These are phyloP conservation scores for Oscheius sp. DNA, from an alignment of 2,888 invertebrate species.

Conservation along the genomic window DNA sequence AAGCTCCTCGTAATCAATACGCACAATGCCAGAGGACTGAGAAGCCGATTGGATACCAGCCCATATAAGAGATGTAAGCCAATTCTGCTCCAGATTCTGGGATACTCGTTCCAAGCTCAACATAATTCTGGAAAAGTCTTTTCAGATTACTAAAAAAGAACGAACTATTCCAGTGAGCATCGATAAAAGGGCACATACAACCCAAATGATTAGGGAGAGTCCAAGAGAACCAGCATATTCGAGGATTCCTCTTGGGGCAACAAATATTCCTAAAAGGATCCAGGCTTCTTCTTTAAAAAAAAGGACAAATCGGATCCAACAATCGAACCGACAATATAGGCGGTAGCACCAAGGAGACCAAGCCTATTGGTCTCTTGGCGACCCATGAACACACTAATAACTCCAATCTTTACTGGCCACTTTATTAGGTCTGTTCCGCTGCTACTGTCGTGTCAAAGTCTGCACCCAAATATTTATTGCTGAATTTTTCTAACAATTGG, in stretches of 20 bases:
- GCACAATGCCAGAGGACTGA: conserved; percentile 51
- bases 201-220: conserved; percentile 51
- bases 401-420: not conserved
- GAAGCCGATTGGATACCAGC: conserved; percentile 52
- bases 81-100: conserved; percentile 52
- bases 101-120: conserved; percentile 52
- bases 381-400: too few species aligned
- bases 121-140: conserved; percentile 46
- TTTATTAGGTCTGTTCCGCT: not conserved
- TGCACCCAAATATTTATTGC: too few species aligned
- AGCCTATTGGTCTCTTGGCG: conserved; percentile 44
- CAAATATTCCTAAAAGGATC: conserved; percentile 43
- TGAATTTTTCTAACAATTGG: too few species aligned
- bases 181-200: conserved; percentile 43
- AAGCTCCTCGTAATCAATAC: too few species aligned
- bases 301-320: conserved; percentile 50
- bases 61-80: conserved; percentile 49
- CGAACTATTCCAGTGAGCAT: conserved; percentile 35
- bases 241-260: conserved; percentile 53
- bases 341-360: conserved; percentile 46
- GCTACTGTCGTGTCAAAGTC: too few species aligned
- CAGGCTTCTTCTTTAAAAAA: too few species aligned
- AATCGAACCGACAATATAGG: conserved; percentile 51
- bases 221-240: conserved; percentile 49
- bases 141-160: too few species aligned